These are phyloP conservation scores for Tridacna crocea DNA, from an alignment of 2,888 invertebrate genomes.

Conservation along the genomic window DNA sequence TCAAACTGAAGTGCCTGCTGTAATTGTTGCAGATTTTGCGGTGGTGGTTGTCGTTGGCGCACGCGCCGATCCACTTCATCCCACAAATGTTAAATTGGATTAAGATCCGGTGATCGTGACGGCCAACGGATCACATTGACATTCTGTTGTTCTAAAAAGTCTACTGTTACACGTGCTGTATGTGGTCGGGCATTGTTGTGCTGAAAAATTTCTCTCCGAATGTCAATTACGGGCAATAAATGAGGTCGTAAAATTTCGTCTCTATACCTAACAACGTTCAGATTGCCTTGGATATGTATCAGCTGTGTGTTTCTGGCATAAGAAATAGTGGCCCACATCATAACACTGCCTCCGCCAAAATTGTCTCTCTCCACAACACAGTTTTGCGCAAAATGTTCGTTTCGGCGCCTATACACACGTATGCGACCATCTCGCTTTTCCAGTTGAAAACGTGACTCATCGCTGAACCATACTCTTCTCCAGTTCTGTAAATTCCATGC, in stretches of 20 bases:
- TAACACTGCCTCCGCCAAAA: neutral
- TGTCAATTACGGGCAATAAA: neutral
- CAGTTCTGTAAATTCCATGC: neutral
- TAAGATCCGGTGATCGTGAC: neutral
- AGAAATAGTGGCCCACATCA: neutral
- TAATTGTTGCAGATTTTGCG: neutral
- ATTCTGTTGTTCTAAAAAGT: neutral
- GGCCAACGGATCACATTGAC: neutral
- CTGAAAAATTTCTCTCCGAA: neutral
- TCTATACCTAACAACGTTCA: slow-evolving; percentile 1
- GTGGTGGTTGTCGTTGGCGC: neutral
- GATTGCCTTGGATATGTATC: neutral
- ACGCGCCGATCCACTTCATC: neutral
- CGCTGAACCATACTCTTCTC: neutral
- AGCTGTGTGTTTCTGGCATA: neutral
- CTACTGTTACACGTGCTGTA: neutral
- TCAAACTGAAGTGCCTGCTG: neutral
- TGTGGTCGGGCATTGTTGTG: neutral
- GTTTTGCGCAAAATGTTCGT: no score
- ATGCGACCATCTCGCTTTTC: neutral
- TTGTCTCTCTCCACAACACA: no score
- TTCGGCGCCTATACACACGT: no score
- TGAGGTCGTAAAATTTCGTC: neutral
- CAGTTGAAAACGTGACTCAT: neutral
- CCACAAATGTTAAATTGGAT: neutral